Evolutionary conservation across 2,888 invertebrate species (phyloP), one percentile per base, ranked within the genome.

Genomic region (Eupeodes luniger): DNA sequence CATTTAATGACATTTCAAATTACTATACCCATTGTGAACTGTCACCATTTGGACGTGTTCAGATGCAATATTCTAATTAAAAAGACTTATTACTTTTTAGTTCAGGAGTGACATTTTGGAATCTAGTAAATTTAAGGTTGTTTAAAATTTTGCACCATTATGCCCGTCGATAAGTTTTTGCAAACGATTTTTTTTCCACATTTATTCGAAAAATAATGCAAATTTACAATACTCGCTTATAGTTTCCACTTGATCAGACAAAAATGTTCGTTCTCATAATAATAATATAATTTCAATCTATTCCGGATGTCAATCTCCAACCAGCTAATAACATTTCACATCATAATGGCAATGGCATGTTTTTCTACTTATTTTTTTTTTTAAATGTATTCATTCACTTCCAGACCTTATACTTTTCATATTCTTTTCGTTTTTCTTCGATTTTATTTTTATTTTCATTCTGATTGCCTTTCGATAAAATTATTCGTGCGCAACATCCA

Each of bases 401-500:
- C 40, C 51, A 69, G 55, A 69, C 53, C 16, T 53, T 40, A 12
- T 47, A 16, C 7, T 44, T 36, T 51, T n/a, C 51, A 53, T 40
- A 49, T 9, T 44, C 10, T 44, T 47, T 19, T 61, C 7, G 2
- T 16, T 16, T 7, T 16, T 19, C 10, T 19, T 19, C 44, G 44
- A 59, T 59, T 57, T 57, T 57, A 27, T 57, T 62, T 47, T 66
- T 66, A 27, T 49, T 27, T 44, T 55, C 14, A 40, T 55, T 40
- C 9, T 40, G 70, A 55, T 70, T 72, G 70, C 79, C 79, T 83
- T 47, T 67, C 70, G 79, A 79, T 81, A 81, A 77, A 74, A 61
- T 67, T 53, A 78, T 85, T 74, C 85, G 81, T 78, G 85, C 85
- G 81, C 81, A 61, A 77, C 77, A 74, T 16, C 81, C 70, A 74